A percentile compares a stretch with the other conserved stretches of the same genome.
phyloP scores from a whole-genome alignment of 2,888 invertebrate genomes.

The Papilio gigon region DNA sequence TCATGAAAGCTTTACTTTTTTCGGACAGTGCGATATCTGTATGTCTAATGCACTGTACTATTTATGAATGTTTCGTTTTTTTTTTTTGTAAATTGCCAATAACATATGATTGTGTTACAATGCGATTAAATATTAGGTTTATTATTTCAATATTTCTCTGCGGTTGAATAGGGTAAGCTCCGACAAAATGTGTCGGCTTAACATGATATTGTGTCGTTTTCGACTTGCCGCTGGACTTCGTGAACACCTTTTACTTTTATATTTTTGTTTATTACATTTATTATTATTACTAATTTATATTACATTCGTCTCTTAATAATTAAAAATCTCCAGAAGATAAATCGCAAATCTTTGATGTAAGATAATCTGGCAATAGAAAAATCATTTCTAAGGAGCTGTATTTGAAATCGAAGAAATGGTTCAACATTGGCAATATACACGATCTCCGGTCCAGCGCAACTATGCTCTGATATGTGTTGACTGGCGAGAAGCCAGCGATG shows the following conservation, averaged over 20 bases:
- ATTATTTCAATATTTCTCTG: constrained; percentile 19
- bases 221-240: background rate
- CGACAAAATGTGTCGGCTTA: constrained; percentile 32
- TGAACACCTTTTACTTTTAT: constrained; percentile 6
- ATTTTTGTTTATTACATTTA: background rate
- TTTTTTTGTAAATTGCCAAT: background rate
- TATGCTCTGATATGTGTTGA: background rate
- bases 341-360: background rate
- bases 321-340: too few relatives aligned
- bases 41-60: too few relatives aligned
- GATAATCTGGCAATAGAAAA: background rate
- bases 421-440: constrained; percentile 9
- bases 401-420: background rate
- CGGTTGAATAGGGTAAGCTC: constrained; percentile 32
- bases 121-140: constrained; percentile 13
- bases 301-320: too few relatives aligned
- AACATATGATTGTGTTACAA: constrained; percentile 1
- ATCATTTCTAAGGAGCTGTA: constrained; percentile 4
- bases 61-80: too few relatives aligned
- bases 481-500: constrained; percentile 16
- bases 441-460: constrained; percentile 12
- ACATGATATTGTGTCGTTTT: constrained; percentile 18
- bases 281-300: background rate
- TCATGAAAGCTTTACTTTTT: too few relatives aligned
- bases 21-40: too few relatives aligned